Evolutionary conservation across 2,888 invertebrate genomes (phyloP).

Genomic region (Pomacea canaliculata): DNA sequence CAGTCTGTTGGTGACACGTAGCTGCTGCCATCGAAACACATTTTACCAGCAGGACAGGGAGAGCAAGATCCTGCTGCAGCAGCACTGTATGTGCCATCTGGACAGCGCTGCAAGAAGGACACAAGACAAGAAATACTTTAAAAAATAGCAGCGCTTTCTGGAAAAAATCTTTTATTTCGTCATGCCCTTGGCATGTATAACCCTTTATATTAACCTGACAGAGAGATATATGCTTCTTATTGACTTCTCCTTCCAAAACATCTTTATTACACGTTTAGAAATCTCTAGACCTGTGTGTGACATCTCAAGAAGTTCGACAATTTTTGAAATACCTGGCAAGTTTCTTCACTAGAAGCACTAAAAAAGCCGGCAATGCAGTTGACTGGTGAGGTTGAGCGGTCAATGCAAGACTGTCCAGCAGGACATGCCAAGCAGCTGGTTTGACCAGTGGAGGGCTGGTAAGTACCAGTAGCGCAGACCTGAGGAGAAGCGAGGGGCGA

Average conservation of each 20-base stretch:
- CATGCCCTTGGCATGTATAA: too few relatives aligned
- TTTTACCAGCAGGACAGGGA: constrained; percentile 58
- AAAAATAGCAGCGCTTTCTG: not conserved
- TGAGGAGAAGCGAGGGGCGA: constrained; percentile 49
- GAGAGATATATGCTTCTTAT: too few relatives aligned
- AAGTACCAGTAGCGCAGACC: constrained; percentile 58
- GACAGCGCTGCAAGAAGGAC: constrained; percentile 41
- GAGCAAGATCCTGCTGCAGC: constrained; percentile 49
- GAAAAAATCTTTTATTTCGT: not conserved
- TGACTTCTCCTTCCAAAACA: too few relatives aligned
- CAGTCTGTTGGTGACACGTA: constrained; percentile 49
- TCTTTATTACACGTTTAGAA: too few relatives aligned
- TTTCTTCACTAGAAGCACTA: constrained; percentile 53
- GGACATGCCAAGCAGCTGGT: constrained; percentile 61
- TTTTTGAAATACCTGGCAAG: constrained; percentile 51
- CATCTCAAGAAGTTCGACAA: not conserved
- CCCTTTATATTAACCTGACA: too few relatives aligned
- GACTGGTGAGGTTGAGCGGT: constrained; percentile 42
- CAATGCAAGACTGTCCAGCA: constrained; percentile 52
- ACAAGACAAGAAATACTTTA: not conserved
- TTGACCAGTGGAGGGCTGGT: constrained; percentile 57
- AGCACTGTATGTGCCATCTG: constrained; percentile 57
- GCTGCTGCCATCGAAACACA: constrained; percentile 54
- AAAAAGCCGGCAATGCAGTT: constrained; percentile 58
- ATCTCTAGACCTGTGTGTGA: too few relatives aligned